phyloP scores from a whole-genome alignment of 2,888 invertebrate genomes.

The Ganaspis brasiliensis region DNA sequence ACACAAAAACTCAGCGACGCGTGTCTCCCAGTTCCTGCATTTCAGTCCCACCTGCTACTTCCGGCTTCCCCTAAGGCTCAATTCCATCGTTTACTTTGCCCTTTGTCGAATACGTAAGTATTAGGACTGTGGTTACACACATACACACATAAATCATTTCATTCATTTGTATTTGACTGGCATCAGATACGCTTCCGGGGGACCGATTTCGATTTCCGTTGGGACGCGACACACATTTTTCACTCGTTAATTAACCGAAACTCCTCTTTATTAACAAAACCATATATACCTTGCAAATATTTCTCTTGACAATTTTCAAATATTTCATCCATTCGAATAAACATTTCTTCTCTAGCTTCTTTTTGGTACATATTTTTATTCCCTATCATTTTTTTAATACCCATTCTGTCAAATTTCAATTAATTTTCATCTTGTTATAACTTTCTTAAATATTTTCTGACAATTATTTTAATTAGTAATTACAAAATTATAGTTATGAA shows the following conservation, averaged over 20 bases:
- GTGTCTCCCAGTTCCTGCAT: constrained; percentile 64
- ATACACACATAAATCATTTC: not conserved
- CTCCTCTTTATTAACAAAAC: not conserved
- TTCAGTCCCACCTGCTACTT: constrained; percentile 65
- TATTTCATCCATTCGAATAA: too few relatives aligned
- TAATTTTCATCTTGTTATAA: too few relatives aligned
- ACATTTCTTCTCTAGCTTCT: too few relatives aligned
- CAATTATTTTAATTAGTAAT: too few relatives aligned
- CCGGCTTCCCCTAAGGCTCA: constrained; percentile 62
- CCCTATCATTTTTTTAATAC: too few relatives aligned
- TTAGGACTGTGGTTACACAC: constrained; percentile 13
- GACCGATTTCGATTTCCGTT: constrained; percentile 32
- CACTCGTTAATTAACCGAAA: not conserved
- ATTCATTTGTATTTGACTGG: constrained; percentile 23
- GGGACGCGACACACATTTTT: constrained; percentile 5
- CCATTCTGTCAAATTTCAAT: too few relatives aligned
- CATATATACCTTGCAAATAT: not conserved
- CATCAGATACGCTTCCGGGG: constrained; percentile 25
- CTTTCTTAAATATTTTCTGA: too few relatives aligned
- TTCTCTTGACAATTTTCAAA: too few relatives aligned
- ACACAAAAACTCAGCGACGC: constrained; percentile 49
- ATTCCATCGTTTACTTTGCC: constrained; percentile 30
- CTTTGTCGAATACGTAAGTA: constrained; percentile 25
- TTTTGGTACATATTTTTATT: too few relatives aligned
- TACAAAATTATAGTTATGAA: too few relatives aligned